Evolutionary conservation across 2,797 vertebrate species (phyloP).

Genomic region (Phoebastria nigripes): DNA sequence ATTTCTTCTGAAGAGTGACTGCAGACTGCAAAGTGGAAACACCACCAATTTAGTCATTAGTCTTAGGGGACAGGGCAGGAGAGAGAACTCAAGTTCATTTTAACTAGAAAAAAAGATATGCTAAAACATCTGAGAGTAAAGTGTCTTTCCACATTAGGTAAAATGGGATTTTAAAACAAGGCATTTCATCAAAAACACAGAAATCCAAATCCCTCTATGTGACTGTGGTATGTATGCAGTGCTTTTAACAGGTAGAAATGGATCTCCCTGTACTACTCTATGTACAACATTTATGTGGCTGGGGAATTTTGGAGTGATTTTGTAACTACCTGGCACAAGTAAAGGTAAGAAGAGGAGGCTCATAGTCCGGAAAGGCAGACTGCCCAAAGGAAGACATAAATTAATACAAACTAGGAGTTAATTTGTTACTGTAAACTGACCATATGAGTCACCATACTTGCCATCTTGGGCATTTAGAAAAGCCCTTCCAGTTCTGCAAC

Average conservation of each 20-base stretch:
- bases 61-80: neutral
- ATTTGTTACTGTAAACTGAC: neutral
- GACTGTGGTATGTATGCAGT: neutral
- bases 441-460: neutral
- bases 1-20: neutral
- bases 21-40: neutral
- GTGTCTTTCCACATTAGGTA: neutral
- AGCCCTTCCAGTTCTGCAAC: neutral
- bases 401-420: neutral
- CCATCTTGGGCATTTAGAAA: neutral
- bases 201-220: neutral
- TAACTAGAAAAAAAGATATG: neutral
- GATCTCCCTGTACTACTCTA: fast-evolving
- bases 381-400: neutral
- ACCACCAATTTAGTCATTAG: neutral
- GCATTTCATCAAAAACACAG: neutral
- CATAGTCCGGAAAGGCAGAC: neutral
- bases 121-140: neutral
- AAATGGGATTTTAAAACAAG: neutral
- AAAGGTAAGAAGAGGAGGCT: neutral
- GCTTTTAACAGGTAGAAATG: neutral
- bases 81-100: neutral
- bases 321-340: neutral
- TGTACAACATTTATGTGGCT: neutral
- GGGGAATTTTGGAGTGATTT: neutral